phyloP scores from a whole-genome alignment of 2,888 invertebrate genomes.

The Nudaria mundana region DNA sequence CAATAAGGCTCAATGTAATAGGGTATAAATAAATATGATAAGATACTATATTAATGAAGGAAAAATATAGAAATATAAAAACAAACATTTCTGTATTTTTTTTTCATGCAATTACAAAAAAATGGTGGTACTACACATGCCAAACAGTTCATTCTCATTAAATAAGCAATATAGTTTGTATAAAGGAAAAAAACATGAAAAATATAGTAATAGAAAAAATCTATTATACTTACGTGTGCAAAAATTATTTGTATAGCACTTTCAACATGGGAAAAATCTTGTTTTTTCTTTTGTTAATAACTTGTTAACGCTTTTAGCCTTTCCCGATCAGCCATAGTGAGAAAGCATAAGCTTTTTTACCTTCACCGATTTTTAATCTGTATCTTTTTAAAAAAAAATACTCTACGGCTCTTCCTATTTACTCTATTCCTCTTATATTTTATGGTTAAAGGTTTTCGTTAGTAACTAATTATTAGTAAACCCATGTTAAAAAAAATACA shows the following conservation, averaged over 20 bases:
- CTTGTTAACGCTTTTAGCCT: constrained; percentile 39
- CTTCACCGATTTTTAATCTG: constrained; percentile 54
- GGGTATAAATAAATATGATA: constrained; percentile 9
- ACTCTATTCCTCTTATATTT: constrained; percentile 24
- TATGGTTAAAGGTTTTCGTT: constrained; percentile 47
- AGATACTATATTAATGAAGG: background rate
- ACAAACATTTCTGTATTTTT: constrained; percentile 20
- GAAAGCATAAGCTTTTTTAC: constrained; percentile 64
- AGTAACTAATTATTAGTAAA: constrained; percentile 74
- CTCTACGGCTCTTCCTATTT: constrained; percentile 37
- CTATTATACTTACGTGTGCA: constrained; percentile 74
- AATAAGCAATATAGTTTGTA: constrained; percentile 44
- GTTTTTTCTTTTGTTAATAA: constrained; percentile 43
- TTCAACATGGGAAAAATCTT: constrained; percentile 37
- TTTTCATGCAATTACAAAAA: constrained; percentile 34
- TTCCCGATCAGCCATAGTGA: constrained; percentile 60
- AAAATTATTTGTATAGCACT: constrained; percentile 55
- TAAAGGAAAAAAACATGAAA: constrained; percentile 39
- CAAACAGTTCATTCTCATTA: constrained; percentile 69
- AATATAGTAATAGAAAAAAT: constrained; percentile 39
- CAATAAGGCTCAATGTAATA: constrained; percentile 4
- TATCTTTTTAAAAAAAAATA: constrained; percentile 33
- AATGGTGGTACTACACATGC: constrained; percentile 63
- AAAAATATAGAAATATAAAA: constrained; percentile 14
- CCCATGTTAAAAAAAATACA: constrained; percentile 81